Evolutionary conservation across 2,888 invertebrate genomes (phyloP).

Genomic region (Cheilosia vernalis): DNA sequence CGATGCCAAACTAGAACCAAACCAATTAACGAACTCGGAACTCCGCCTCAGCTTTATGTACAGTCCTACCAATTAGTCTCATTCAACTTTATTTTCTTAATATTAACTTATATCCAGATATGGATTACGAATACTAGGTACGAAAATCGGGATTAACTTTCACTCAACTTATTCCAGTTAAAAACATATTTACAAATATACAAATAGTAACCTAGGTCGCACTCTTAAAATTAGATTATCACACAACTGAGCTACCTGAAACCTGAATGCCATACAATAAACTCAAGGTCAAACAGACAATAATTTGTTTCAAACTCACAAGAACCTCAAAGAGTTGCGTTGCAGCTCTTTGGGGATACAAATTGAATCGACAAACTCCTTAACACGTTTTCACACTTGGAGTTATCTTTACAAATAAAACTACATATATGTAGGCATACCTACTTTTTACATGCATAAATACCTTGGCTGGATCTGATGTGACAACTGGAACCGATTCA

Average conservation of each 20-base stretch:
- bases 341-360: neutral
- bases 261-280: neutral
- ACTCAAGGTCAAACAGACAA: slow-evolving; percentile 7
- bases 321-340: neutral
- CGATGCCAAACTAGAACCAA: too few relatives aligned
- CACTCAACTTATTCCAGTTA: neutral
- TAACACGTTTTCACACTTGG: neutral
- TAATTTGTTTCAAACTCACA: neutral
- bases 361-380: neutral
- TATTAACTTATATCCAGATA: too few relatives aligned
- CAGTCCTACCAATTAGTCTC: too few relatives aligned
- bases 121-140: neutral
- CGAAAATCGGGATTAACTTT: neutral
- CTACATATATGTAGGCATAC: slow-evolving; percentile 11
- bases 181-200: neutral
- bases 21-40: too few relatives aligned
- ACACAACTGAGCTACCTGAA: neutral
- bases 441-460: neutral
- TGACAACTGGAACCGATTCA: slow-evolving; percentile 77
- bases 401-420: neutral
- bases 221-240: neutral
- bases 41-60: too few relatives aligned
- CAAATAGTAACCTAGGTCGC: neutral
- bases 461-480: slow-evolving; percentile 81
- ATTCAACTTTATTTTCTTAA: too few relatives aligned